Evolutionary conservation across 1,140 invertebrate species (phyloP), one percentile per base, ranked within the genome.

Genomic region (Luehdorfia chinensis): DNA sequence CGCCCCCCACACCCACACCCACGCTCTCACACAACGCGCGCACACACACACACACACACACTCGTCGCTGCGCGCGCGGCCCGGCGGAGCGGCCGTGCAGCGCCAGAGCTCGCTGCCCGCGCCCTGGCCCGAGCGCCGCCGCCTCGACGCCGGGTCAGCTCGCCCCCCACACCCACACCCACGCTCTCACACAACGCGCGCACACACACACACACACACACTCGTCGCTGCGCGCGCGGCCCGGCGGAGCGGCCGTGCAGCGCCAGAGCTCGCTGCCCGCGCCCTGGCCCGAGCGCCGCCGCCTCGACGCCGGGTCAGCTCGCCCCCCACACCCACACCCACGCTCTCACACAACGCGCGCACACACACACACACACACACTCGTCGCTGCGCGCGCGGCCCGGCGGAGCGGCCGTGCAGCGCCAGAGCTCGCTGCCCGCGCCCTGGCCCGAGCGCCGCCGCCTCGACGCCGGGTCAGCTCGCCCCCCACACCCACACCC

Each of bases 71-170:
- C 3, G 19, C 48, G 91, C 91, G 1, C 84, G 68, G 33, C 39
- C 21, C 34, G 43, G 33, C 41, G 23, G 52, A 31, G 51, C 41
- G 56, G 54, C 34, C 31, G 74, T 80, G 39, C 75, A 74, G 61
- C 62, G 75, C 0, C 79, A 80, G 61, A 73, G 65, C 56, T 80
- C 74, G 37, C 63, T 80, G 55, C 78, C 70, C 32, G 67, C 73
- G 37, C 70, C 61, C 41, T 75, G 73, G 62, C 64, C 66, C 37
- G 59, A 75, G 50, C 55, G 65, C 34, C 50, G 49, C 45, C 49
- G 52, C 18, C 50, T 23, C 12, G 56, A 59, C n/a, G 18, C 39
- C 12, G 37, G 45, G 56, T 55, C 4, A 39, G 13, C 3, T 4
- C 2, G 2, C 18, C 12, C 6, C 7, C 3, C 7, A 4, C 19